These are phyloP conservation scores for Branchellion lobata DNA, from an alignment of 2,888 invertebrate species.

Conservation along the genomic window DNA sequence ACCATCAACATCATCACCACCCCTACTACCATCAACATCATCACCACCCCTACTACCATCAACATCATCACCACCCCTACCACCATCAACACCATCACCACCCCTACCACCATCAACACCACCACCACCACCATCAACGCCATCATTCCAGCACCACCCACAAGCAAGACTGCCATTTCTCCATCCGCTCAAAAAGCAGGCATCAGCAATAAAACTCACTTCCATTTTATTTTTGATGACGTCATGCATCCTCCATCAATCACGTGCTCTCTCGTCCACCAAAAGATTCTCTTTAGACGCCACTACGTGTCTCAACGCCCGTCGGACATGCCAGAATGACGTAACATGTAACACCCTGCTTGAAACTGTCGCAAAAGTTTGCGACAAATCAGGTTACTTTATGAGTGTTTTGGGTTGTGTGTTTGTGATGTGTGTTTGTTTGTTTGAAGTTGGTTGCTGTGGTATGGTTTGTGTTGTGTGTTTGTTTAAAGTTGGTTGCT, in stretches of 20 bases:
- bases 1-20: too few relatives aligned
- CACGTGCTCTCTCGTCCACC: conserved; percentile 22
- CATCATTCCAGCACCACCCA: too few relatives aligned
- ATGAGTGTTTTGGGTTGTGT: neutral
- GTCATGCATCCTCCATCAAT: neutral
- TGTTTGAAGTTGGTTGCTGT: neutral
- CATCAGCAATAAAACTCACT: neutral
- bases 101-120: too few relatives aligned
- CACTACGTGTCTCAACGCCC: conserved; percentile 43
- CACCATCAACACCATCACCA: too few relatives aligned
- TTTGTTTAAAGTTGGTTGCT: too few relatives aligned
- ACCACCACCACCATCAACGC: too few relatives aligned
- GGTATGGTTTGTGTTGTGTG: too few relatives aligned
- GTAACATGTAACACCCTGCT: conserved; percentile 46
- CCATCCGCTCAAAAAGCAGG: too few relatives aligned
- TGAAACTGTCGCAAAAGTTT: conserved; percentile 45
- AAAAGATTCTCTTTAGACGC: conserved; percentile 27
- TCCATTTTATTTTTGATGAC: neutral
- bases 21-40: too few relatives aligned
- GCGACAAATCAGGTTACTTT: conserved; percentile 46
- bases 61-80: too few relatives aligned
- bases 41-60: too few relatives aligned
- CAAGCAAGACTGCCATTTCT: too few relatives aligned
- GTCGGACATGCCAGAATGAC: conserved; percentile 45
- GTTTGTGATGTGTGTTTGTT: neutral